These are phyloP conservation scores for Sinodicranocentrus sp. DNA, from an alignment of 2,888 invertebrate species.

Conservation along the genomic window DNA sequence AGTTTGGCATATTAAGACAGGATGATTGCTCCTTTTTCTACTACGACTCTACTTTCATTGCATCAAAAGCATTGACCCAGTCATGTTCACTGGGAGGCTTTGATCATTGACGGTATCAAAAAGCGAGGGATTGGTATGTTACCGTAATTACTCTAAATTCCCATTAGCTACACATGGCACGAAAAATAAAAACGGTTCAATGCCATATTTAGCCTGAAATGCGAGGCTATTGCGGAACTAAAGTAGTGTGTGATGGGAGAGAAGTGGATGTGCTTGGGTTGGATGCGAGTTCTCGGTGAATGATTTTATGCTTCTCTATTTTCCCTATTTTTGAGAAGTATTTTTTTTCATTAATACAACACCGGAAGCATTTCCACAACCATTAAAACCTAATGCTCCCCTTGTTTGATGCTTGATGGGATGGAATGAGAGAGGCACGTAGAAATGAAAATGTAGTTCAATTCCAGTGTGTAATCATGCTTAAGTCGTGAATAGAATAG, in stretches of 20 bases:
- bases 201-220: slow-evolving; percentile 56
- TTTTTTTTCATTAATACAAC: neutral
- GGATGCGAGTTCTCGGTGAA: neutral
- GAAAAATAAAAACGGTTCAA: slow-evolving; percentile 47
- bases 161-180: slow-evolving; percentile 65
- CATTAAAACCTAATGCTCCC: slow-evolving; percentile 40
- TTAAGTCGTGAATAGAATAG: slow-evolving; percentile 7
- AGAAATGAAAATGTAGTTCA: slow-evolving; percentile 9
- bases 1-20: neutral
- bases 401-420: slow-evolving; percentile 7
- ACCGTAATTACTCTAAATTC: slow-evolving; percentile 67
- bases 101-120: neutral
- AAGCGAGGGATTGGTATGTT: slow-evolving; percentile 50
- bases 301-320: slow-evolving; percentile 3
- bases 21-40: neutral
- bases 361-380: slow-evolving; percentile 63
- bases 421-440: neutral
- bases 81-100: neutral
- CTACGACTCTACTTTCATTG: slow-evolving; percentile 1
- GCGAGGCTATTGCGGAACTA: slow-evolving; percentile 16
- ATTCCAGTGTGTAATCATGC: neutral
- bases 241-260: too few relatives aligned
- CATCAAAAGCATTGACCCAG: slow-evolving; percentile 11
- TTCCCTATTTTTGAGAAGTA: neutral
- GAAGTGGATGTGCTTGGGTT: too few relatives aligned